phyloP scores from a whole-genome alignment of 2,113 vertebrate species.

The Gadus macrocephalus region DNA sequence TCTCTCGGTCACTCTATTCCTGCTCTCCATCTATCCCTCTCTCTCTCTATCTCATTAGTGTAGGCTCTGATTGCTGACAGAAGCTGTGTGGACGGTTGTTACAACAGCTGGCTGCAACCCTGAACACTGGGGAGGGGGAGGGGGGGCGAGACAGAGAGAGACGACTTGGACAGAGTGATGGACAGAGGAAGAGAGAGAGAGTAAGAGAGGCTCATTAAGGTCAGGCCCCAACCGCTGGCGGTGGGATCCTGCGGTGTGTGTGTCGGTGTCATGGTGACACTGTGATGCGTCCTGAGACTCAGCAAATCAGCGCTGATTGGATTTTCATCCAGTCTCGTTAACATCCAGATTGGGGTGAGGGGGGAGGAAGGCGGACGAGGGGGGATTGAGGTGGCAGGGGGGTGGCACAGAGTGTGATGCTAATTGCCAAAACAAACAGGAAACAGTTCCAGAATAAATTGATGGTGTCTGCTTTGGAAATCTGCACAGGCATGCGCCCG shows the following conservation, averaged over 20 bases:
- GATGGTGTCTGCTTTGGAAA: constrained; percentile 40
- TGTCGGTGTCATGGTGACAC: constrained; percentile 32
- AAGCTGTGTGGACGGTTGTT: constrained; percentile 45
- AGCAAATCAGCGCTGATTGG: constrained; percentile 64
- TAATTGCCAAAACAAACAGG: constrained; percentile 61
- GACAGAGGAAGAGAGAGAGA: not conserved
- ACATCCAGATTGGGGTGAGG: constrained; percentile 46
- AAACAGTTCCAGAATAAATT: constrained; percentile 40
- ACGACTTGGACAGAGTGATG: not conserved
- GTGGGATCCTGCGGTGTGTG: constrained; percentile 35
- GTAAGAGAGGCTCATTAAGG: constrained; percentile 54
- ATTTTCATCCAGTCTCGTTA: constrained; percentile 60
- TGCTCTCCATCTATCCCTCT: constrained; percentile 7
- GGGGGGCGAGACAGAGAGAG: not conserved
- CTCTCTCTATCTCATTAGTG: constrained; percentile 49
- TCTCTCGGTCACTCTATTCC: constrained; percentile 43
- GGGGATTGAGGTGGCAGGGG: too few species aligned
- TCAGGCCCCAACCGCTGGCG: constrained; percentile 23
- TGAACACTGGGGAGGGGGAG: constrained; percentile 8
- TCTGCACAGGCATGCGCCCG: not conserved
- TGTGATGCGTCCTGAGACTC: constrained; percentile 30
- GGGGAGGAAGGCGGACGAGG: too few species aligned
- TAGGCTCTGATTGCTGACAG: constrained; percentile 53
- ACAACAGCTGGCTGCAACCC: constrained; percentile 60
- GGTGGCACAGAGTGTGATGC: constrained; percentile 34